Evolutionary conservation across 2,888 invertebrate species (phyloP), one percentile per base, ranked within the genome.

Genomic region (Chirona hameri): DNA sequence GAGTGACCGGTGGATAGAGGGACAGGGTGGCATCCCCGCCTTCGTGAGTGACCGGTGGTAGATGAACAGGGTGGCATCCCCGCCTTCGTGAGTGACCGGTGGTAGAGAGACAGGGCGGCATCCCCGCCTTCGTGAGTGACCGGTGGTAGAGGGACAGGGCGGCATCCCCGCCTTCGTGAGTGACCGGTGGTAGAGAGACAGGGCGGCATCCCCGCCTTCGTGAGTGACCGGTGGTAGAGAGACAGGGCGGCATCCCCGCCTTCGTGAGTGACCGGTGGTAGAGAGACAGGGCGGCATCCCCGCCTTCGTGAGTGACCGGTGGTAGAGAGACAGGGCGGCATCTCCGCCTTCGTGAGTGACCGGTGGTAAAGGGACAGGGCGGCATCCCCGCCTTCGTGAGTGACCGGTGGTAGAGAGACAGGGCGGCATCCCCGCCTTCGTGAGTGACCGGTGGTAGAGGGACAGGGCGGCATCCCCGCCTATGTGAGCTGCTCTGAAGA

Each of bases 101-200:
- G 29, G n/a, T 15, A 39, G 39, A 39, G 39, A 7, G 39, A 5
- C 4, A 39, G 39, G 39, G 39, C 39, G 39, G 39, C 39, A 39
- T 39, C 39, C 39, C 39, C 39, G 39, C 39, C 39, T 39, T 39
- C n/a, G n/a, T n/a, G n/a, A n/a, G n/a, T n/a, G n/a, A n/a, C n/a
- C n/a, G n/a, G n/a, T n/a, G n/a, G n/a, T n/a, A n/a, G 92, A 91
- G 27, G 97, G 97, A 81, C 94, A 94, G 87, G 95, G 95, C 81
- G 96, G 96, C 87, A 91, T 92, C 3, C 94, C 96, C 0, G 96
- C 96, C 86, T 96, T 91, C 87, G 94, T 96, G 90, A 92, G 93
- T 91, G 85, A 27, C 81, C 21, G 31, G 21, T 52, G 29, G n/a
- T 15, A 39, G 39, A 39, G 39, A 7, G 39, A 5, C 4, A 39